Evolutionary conservation across 2,797 vertebrate species (phyloP).

Genomic region (Gymnothorax reevesii): DNA sequence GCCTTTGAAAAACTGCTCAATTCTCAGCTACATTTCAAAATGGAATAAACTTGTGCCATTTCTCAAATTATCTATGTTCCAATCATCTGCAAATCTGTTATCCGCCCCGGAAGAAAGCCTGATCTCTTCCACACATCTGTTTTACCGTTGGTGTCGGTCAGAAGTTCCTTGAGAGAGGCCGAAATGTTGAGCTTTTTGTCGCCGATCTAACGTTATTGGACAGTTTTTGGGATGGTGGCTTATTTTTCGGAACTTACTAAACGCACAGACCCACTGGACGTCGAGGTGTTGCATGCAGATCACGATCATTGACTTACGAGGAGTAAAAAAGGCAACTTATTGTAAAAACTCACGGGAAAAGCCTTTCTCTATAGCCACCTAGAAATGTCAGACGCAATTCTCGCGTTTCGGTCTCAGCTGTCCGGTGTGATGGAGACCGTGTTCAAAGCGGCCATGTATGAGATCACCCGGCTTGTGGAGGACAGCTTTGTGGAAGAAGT

Average conservation of each 20-base stretch:
- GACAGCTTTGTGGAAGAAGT: constrained; percentile 76
- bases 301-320: neutral
- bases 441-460: constrained; percentile 78
- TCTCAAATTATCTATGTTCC: neutral
- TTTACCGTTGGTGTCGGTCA: neutral
- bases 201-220: constrained; percentile 44
- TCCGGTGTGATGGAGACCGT: constrained; percentile 79
- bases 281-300: constrained; percentile 46
- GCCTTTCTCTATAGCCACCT: neutral
- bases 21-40: neutral
- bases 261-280: constrained; percentile 18
- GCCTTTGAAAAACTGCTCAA: neutral
- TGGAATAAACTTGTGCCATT: neutral
- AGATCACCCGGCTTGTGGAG: constrained; percentile 76
- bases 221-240: constrained; percentile 32
- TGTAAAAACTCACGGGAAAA: neutral
- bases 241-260: neutral
- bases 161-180: neutral
- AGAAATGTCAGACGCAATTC: constrained; percentile 67
- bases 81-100: neutral
- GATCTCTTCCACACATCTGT: neutral
- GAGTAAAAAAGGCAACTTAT: constrained; percentile 18
- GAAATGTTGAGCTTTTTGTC: neutral
- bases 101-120: constrained; percentile 26
- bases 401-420: constrained; percentile 75